These are phyloP conservation scores for Arizona elegans DNA, from an alignment of 2,113 vertebrate species.

Conservation along the genomic window DNA sequence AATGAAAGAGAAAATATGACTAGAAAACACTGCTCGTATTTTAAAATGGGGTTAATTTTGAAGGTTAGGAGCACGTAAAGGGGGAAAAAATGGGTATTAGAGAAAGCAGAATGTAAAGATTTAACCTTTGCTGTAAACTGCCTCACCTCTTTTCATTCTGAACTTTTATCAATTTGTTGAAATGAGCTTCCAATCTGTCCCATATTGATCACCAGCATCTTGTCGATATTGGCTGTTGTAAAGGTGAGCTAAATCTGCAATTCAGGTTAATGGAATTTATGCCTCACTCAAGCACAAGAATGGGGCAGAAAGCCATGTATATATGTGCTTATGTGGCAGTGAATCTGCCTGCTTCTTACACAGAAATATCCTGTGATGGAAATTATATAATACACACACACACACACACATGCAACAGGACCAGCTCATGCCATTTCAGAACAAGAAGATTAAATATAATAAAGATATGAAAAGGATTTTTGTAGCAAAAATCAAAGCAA, in stretches of 20 bases:
- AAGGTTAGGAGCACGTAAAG: slow-evolving; percentile 39
- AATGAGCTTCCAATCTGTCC: slow-evolving; percentile 66
- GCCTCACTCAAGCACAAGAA: slow-evolving; percentile 23
- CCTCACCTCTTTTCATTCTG: slow-evolving; percentile 58
- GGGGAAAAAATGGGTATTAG: slow-evolving; percentile 28
- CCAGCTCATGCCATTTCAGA: background rate
- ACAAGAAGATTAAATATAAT: background rate
- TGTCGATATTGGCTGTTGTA: slow-evolving; percentile 60
- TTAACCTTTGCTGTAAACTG: slow-evolving; percentile 65
- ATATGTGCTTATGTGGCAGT: background rate
- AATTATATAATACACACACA: background rate
- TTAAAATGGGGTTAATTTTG: slow-evolving; percentile 15
- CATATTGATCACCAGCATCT: slow-evolving; percentile 55
- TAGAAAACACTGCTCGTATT: slow-evolving; percentile 25
- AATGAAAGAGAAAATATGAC: slow-evolving; percentile 1
- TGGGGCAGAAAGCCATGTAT: slow-evolving; percentile 1
- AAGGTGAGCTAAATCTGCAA: slow-evolving; percentile 60
- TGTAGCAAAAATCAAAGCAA: background rate
- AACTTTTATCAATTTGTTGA: slow-evolving; percentile 71
- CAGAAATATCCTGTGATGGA: background rate
- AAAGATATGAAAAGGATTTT: background rate
- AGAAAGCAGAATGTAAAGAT: slow-evolving; percentile 42
- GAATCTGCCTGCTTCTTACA: slow-evolving; percentile 26
- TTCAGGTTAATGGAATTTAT: slow-evolving; percentile 54
- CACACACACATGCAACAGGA: background rate